Evolutionary conservation across 2,888 invertebrate genomes (phyloP), one percentile per base, ranked within the genome.

Genomic region (Fabriciana adippe): DNA sequence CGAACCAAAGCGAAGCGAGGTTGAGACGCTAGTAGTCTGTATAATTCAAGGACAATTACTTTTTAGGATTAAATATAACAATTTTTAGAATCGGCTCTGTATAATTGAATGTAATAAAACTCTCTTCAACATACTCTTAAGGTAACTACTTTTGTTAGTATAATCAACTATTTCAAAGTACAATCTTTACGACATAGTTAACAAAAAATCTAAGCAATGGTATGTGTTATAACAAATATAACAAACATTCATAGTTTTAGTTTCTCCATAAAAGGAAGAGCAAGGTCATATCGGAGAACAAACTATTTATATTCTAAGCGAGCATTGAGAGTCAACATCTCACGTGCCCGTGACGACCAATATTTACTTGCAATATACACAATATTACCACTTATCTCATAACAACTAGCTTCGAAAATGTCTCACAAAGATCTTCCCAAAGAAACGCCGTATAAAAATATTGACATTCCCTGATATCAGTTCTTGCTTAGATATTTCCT

Each of bases 381-480:
- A 88, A 89, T 90, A 91, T 91, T 87, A 90, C 89, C 88, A 89
- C 87, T 90, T 92, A 91, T 91, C 90, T 89, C 81, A 79, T 66
- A 66, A 89, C 87, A 89, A 87, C 86, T 83, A 81, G 81, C 82
- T 87, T 82, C 79, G 79, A 89, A 89, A 87, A 84, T 84, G 84
- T 88, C 85, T 82, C 78, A 79, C 77, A 83, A 78, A 79, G 80
- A 85, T 85, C 83, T 84, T 83, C 81, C 80, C 78, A 73, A 72
- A 80, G 79, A 78, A 81, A 80, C 77, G 78, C 83, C 80, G 80
- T 76, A 82, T 79, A 80, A 79, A 73, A 73, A 72, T 88, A 79
- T 89, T 89, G 85, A 87, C 87, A 83, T 75, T 81, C 75, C 68
- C 72, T 76, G 81, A 81, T 87, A 89, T 84, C 82, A 77, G 82